These are phyloP conservation scores for Copidosoma floridanum DNA, from an alignment of 1,140 invertebrate species.

Conservation along the genomic window DNA sequence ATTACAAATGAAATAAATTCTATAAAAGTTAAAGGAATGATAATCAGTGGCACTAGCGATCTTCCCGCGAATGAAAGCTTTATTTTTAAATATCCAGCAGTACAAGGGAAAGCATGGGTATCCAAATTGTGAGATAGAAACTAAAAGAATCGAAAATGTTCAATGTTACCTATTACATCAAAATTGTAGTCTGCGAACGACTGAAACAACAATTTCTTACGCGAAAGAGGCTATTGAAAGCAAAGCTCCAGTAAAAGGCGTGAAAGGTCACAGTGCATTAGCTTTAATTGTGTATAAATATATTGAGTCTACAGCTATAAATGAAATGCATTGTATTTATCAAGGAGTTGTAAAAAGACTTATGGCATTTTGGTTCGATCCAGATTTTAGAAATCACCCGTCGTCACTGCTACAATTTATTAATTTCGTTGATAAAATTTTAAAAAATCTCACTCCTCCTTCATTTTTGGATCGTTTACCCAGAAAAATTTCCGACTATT, in stretches of 20 bases:
- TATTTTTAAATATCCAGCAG: conserved; percentile 19
- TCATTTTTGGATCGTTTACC: conserved; percentile 5
- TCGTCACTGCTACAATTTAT: background rate
- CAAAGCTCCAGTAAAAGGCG: conserved; percentile 11
- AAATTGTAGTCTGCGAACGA: conserved; percentile 20
- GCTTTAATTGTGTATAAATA: conserved; percentile 12
- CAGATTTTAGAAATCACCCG: background rate
- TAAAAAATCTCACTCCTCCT: conserved; percentile 11
- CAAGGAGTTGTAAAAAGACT: conserved; percentile 23
- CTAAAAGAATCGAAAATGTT: background rate
- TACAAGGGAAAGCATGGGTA: conserved; percentile 16
- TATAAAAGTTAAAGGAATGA: background rate
- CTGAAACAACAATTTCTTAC: conserved; percentile 2
- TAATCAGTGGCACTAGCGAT: background rate
- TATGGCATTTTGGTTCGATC: conserved; percentile 15
- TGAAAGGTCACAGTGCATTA: conserved; percentile 22
- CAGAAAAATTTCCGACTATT: conserved; percentile 11
- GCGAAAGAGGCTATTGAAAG: conserved; percentile 5
- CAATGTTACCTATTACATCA: conserved; percentile 12
- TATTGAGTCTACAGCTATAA: conserved; percentile 14
- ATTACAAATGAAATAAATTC: background rate
- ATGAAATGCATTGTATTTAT: conserved; percentile 31
- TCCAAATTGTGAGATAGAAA: conserved; percentile 14
- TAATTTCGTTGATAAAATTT: conserved; percentile 2
- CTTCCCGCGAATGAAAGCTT: conserved; percentile 8